Evolutionary conservation across 2,888 invertebrate species (phyloP).

Genomic region (Drosophila engyochracea): DNA sequence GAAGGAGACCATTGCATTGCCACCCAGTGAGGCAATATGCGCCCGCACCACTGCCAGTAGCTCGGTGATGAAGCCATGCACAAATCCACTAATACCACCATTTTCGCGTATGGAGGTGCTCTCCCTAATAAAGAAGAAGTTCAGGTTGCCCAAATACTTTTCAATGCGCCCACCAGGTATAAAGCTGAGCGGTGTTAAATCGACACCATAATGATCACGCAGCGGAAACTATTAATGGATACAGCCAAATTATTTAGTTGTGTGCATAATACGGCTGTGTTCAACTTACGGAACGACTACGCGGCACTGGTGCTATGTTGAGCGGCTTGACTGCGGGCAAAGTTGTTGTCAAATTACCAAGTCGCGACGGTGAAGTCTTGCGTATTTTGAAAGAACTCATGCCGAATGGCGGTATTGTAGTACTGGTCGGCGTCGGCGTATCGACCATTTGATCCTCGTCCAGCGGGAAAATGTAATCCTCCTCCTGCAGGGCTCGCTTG

Average conservation of each 20-base stretch:
- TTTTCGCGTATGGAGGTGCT: conserved; percentile 95
- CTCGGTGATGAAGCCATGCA: conserved; percentile 97
- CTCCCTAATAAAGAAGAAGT: conserved; percentile 98
- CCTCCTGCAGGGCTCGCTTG: conserved; percentile 86
- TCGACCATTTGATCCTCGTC: conserved; percentile 90
- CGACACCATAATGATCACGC: conserved; percentile 87
- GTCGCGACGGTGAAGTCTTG: conserved; percentile 87
- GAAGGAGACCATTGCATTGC: conserved; percentile 97
- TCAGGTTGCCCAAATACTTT: conserved; percentile 94
- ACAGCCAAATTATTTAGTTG: neutral
- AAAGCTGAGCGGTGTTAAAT: conserved; percentile 93
- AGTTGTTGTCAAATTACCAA: conserved; percentile 55
- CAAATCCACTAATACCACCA: conserved; percentile 97
- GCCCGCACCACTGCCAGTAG: conserved; percentile 96
- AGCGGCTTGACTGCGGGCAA: conserved; percentile 52
- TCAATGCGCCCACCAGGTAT: conserved; percentile 92
- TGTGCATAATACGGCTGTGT: neutral
- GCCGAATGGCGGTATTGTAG: conserved; percentile 79
- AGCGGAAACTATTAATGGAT: conserved; percentile 75
- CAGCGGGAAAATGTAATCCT: conserved; percentile 93
- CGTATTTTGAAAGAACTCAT: conserved; percentile 86
- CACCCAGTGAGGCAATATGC: conserved; percentile 96
- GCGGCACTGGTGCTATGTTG: conserved; percentile 34
- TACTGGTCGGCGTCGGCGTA: conserved; percentile 74
- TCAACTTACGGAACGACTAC: conserved; percentile 68